A percentile compares a stretch with the other conserved stretches of the same genome.
phyloP scores from a whole-genome alignment of 2,113 vertebrate genomes.

The Nibea albiflora region DNA sequence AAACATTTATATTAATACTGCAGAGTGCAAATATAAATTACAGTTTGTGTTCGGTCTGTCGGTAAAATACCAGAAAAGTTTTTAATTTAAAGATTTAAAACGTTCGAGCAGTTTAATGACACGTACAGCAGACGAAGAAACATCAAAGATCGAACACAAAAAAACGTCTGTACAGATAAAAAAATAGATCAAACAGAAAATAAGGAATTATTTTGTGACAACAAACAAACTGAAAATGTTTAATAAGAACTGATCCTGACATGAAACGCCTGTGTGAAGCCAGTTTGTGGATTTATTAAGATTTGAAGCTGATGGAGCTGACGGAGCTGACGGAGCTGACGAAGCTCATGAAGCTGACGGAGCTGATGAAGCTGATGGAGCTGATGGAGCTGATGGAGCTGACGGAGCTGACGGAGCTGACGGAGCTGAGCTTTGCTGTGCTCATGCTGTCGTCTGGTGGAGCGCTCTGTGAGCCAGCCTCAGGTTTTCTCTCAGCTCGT shows the following conservation, averaged over 20 bases:
- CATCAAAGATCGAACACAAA: neutral
- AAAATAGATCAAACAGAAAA: neutral
- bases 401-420: too few species aligned
- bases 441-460: constrained; percentile 39
- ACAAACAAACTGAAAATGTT: neutral
- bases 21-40: constrained; percentile 54
- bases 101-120: constrained; percentile 2
- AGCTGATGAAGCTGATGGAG: too few species aligned
- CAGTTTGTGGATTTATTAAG: neutral
- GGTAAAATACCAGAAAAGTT: neutral
- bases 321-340: too few species aligned
- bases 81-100: constrained; percentile 45
- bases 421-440: too few species aligned
- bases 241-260: neutral
- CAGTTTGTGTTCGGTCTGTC: neutral
- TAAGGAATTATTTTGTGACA: neutral
- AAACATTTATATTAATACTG: constrained; percentile 15
- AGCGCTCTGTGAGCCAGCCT: constrained; percentile 72
- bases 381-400: too few species aligned
- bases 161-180: constrained; percentile 17
- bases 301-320: neutral
- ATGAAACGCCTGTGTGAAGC: neutral
- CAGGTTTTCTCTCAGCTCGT: constrained; percentile 78
- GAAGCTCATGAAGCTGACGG: too few species aligned
- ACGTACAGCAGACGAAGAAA: constrained; percentile 22